Evolutionary conservation across 2,113 vertebrate genomes (phyloP).

Genomic region (Forbesichthys papilliferus): DNA sequence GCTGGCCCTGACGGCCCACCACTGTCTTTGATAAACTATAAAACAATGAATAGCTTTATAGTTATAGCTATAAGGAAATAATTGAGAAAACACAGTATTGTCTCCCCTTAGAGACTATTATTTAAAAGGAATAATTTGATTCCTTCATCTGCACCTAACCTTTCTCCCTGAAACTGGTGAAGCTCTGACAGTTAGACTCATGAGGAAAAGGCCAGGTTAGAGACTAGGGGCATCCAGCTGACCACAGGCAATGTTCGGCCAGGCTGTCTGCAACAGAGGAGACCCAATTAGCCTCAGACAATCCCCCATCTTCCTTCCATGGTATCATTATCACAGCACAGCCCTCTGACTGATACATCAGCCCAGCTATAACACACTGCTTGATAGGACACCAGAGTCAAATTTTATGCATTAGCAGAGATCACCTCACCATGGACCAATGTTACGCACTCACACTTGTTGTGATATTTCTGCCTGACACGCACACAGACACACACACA

Average conservation of each 20-base stretch:
- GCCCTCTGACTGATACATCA: constrained; percentile 27
- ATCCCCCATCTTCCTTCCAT: constrained; percentile 50
- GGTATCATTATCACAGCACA: constrained; percentile 52
- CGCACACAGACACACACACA: constrained; percentile 17
- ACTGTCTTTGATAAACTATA: constrained; percentile 21
- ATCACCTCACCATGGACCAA: constrained; percentile 39
- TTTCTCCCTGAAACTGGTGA: constrained; percentile 16
- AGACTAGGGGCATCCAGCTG: constrained; percentile 25
- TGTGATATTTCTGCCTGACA: constrained; percentile 8
- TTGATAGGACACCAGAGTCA: constrained; percentile 30
- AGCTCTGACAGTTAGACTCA: constrained; percentile 21
- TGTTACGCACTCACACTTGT: constrained; percentile 50
- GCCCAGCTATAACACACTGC: too few relatives aligned
- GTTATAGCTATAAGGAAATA: background rate
- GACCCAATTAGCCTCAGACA: constrained; percentile 57
- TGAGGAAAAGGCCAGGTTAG: constrained; percentile 1
- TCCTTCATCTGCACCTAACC: constrained; percentile 12
- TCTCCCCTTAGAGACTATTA: constrained; percentile 6
- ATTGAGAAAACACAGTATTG: background rate
- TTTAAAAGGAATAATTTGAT: constrained; percentile 5
- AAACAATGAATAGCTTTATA: constrained; percentile 29
- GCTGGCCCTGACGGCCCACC: too few relatives aligned
- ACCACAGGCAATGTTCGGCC: constrained; percentile 18
- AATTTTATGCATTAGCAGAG: constrained; percentile 68
- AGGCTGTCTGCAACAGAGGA: constrained; percentile 9